Base-by-base conservation (phyloP, 2,888 invertebrate species). In the Brachyopa scutellaris region DNA sequence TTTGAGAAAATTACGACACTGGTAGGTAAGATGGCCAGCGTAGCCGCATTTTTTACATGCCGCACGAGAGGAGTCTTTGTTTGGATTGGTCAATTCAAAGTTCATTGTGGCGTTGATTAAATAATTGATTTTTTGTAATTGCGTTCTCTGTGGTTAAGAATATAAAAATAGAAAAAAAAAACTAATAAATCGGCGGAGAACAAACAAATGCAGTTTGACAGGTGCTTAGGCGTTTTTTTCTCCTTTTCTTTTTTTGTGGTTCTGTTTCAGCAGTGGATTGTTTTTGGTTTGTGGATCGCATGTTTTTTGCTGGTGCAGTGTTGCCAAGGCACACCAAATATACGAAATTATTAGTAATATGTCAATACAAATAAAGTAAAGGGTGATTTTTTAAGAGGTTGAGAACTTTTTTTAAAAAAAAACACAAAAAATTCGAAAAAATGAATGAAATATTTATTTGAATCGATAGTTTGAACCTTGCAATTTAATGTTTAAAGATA, bases 31-130 rank as follows among this genome's bases (percentile, higher is more conserved):
- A 90, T 99, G 98, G 1, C 98, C 98, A 79, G 97, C 96, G 91
- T 98, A 98, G 85, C 98, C 98, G 92, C 98, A 98, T 91, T 97
- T 97, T 89, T 96, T 97, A 89, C 98, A 98, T 0, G 97, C 96
- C 15, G 97, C 95, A 47, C 97, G 92, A 38, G 94, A 92, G 23
- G 93, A 93, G 86, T 95, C 95, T 89, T 96, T 96, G 84, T 95
- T 95, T 88, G 89, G 85, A 80, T 89, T 89, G 53, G 87, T 86
- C 38, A 89, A 77, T 55, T 89, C 88, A 85, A 89, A 89, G 76
- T 88, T 90, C 90, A 90, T 90, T 40, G 11, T 57, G 0, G 4
- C 45, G 17, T 17, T 26, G 15, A 17, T 19, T 29, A 15, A n/a
- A n/a, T 13, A 17, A 21, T 29, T 57, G 9, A 17, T 8, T 15